Evolutionary conservation across 1,140 invertebrate species (phyloP), one percentile per base, ranked within the genome.

Genomic region (Drosophila chauvacae): DNA sequence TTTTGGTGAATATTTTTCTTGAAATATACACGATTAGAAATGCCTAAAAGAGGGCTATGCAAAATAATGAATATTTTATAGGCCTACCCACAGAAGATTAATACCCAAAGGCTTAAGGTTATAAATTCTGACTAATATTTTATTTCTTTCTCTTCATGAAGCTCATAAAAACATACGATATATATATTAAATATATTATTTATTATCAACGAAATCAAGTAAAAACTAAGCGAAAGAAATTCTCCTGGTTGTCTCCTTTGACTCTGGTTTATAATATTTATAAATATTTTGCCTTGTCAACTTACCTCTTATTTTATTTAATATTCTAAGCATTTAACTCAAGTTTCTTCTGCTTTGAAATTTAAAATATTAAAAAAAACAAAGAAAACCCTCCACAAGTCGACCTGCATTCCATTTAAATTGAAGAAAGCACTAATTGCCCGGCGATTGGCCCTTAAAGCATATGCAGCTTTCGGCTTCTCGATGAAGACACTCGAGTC

Each of bases 401-500:
- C 2, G 30, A 16, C 20, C 1, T 26, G 28, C 28, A 18, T 51
- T 20, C 18, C 4, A 26, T 26, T n/a, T n/a, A n/a, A 57, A 26
- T 57, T n/a, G 20, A 20, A 16, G 20, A 30, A 20, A 18, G 16
- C 13, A 26, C 7, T 11, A 13, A 30, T 60, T 23, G 35, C 14
- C 10, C 10, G 13, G 30, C 9, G 11, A 64, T n/a, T 63, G 20
- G 9, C 26, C n/a, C 35, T 37, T 13, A 10, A 61, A 65, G 57
- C 33, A 63, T 47, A 45, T 66, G 30, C 59, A 65, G 23, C 18
- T 1, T 35, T 64, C 23, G 64, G 47, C n/a, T 26, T 28, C 11
- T 14, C 5, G 41, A 68, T 69, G 26, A 26, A 59, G 35, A 57
- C 51, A 69, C 63, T 74, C 28, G 45, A 39, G 20, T 39, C 3